A percentile compares a stretch with the other conserved stretches of the same genome.
phyloP scores from a whole-genome alignment of 2,888 invertebrate species.

The Metacarcinus magister region DNA sequence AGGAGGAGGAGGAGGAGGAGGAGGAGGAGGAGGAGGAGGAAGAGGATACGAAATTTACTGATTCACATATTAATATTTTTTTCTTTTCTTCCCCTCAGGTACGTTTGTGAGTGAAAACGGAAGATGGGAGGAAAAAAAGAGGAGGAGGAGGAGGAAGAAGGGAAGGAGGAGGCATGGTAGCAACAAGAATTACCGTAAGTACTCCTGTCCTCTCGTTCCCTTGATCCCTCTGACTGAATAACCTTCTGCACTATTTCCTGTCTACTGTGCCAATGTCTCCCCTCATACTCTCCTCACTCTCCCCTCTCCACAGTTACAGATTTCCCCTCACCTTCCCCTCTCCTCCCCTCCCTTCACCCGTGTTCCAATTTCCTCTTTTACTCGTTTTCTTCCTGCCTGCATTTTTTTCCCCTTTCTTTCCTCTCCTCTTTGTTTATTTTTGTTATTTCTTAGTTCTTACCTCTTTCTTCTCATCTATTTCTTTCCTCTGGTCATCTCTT shows the following conservation, averaged over 20 bases:
- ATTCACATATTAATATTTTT: neutral
- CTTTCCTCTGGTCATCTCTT: neutral
- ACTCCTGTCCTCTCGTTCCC: neutral
- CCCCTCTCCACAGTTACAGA: neutral
- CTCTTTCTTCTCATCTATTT: neutral
- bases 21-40: neutral
- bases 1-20: slow-evolving; percentile 1
- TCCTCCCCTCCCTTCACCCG: neutral
- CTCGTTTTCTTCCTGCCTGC: neutral
- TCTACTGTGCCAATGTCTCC: neutral
- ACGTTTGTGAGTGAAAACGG: neutral
- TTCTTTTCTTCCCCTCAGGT: neutral
- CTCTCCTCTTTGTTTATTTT: neutral
- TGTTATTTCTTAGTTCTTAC: neutral
- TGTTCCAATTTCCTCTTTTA: neutral
- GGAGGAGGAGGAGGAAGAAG: neutral
- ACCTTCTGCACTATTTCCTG: too few species aligned
- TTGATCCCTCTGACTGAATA: neutral
- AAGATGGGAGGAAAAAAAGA: neutral
- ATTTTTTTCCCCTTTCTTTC: neutral
- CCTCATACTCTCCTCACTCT: neutral
- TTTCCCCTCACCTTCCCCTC: neutral
- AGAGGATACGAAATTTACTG: neutral
- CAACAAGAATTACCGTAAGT: neutral
- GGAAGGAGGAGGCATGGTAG: neutral